These are phyloP conservation scores for Mystacornis crossleyi DNA, from an alignment of 2,113 vertebrate species.

Conservation along the genomic window DNA sequence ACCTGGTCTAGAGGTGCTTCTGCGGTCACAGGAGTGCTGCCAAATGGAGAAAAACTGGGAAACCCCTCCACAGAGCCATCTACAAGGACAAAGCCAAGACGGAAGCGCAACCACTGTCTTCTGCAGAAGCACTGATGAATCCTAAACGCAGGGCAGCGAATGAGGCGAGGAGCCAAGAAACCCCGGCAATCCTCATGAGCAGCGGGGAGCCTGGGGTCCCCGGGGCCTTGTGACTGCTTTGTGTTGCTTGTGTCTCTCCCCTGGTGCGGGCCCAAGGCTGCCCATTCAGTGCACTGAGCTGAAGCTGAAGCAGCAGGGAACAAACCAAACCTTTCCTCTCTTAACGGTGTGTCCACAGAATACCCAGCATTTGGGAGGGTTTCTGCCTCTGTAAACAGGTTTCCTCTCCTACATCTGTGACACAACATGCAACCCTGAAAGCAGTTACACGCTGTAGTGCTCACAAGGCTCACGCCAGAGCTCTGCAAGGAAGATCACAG, in stretches of 20 bases:
- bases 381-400: not conserved
- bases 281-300: not conserved
- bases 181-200: accelerated
- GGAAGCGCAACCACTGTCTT: accelerated
- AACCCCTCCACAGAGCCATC: not conserved
- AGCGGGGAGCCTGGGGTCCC: not conserved
- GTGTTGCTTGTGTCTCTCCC: not conserved
- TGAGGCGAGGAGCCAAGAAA: not conserved
- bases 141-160: not conserved
- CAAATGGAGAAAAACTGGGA: not conserved
- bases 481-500: not conserved
- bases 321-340: not conserved
- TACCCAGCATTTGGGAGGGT: not conserved
- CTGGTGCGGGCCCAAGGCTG: accelerated
- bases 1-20: not conserved
- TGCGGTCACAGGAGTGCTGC: not conserved
- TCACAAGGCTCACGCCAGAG: not conserved
- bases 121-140: not conserved
- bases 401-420: accelerated
- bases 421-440: not conserved
- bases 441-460: accelerated
- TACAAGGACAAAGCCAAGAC: not conserved
- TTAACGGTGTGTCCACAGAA: not conserved
- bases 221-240: not conserved
- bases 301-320: not conserved